Base-by-base conservation (phyloP, 2,888 invertebrate genomes). In the Sturmia bella region DNA sequence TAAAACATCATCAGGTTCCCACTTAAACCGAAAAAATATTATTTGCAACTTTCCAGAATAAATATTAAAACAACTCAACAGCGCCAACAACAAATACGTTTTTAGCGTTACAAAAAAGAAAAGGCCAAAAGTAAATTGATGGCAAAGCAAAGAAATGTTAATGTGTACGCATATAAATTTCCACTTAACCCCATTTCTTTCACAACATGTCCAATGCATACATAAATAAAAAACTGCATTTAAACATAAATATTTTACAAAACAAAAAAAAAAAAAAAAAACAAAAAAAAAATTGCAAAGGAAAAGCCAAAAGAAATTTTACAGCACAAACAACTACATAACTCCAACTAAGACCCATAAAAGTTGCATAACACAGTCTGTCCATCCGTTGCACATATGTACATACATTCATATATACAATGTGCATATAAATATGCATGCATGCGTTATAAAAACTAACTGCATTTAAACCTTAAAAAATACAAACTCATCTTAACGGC, bases 171-270 rank as follows among this genome's bases (percentile, higher is more conserved):
- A 70, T 82, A 74, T 70, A 82, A 82, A 74, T 78, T 82, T 70
- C 77, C 81, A 82, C 74, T 82, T 82, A 82, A 82, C 81, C 81
- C 74, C 81, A 82, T 78, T 82, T 78, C 73, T 63, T 70, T 70
- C 39, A 73, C 52, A 72, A 75, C 75, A 75, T 80, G 66, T 70
- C 56, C 70, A 72, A 69, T 68, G 27, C 50, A 59, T 52, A 68
- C 43, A 59, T 15, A 56, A 69, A 17, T 27, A 32, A 19, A 45
- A 66, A 41, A 70, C 11, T 50, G 39, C 32, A 66, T 68, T 52
- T 63, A 39, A 24, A 43, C 43, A 64, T 39, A 72, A 76, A 41
- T 43, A 72, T 72, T 32, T 64, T 39, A 63, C 24, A 69, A 17
- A 45, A 37, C 27, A 9, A 5, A 17, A 50, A 9, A 54, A 9